A percentile compares a stretch with the other conserved stretches of the same genome.
These are phyloP conservation scores for Apamea sordens DNA, from an alignment of 2,888 invertebrate species.

Conservation along the genomic window DNA sequence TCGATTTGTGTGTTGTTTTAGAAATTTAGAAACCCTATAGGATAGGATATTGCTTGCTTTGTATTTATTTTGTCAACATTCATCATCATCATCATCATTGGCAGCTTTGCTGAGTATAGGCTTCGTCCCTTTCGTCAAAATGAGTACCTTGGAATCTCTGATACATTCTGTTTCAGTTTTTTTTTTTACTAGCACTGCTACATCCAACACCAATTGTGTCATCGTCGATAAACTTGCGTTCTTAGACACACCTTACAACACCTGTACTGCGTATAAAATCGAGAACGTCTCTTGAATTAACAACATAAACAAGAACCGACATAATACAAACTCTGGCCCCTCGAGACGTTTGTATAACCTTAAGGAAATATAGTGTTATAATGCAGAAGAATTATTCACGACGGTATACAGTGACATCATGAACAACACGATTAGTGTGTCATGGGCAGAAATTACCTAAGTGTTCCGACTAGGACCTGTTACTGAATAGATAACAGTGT, in stretches of 20 bases:
- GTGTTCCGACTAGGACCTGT: constrained; percentile 43
- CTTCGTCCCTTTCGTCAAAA: not conserved
- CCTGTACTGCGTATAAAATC: constrained; percentile 37
- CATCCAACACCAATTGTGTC: not conserved
- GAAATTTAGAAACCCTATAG: not conserved
- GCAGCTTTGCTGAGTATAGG: not conserved
- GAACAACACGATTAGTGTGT: constrained; percentile 67
- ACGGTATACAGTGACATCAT: constrained; percentile 71
- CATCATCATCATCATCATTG: not conserved
- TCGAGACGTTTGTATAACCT: constrained; percentile 58
- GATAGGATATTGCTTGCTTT: not conserved
- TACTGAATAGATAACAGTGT: constrained; percentile 53
- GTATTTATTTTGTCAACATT: not conserved
- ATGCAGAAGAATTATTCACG: constrained; percentile 62
- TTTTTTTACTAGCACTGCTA: not conserved
- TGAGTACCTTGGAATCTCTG: not conserved
- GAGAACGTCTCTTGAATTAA: constrained; percentile 51
- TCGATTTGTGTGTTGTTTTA: not conserved
- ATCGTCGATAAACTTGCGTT: constrained; percentile 14
- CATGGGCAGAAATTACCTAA: constrained; percentile 70
- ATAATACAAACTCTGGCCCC: constrained; percentile 41
- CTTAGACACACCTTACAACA: constrained; percentile 20
- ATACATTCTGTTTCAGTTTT: not conserved
- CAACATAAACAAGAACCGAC: constrained; percentile 38
- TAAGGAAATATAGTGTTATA: constrained; percentile 63